These are phyloP conservation scores for Euphonia xanthogaster DNA, from an alignment of 2,797 vertebrate species.

Conservation along the genomic window DNA sequence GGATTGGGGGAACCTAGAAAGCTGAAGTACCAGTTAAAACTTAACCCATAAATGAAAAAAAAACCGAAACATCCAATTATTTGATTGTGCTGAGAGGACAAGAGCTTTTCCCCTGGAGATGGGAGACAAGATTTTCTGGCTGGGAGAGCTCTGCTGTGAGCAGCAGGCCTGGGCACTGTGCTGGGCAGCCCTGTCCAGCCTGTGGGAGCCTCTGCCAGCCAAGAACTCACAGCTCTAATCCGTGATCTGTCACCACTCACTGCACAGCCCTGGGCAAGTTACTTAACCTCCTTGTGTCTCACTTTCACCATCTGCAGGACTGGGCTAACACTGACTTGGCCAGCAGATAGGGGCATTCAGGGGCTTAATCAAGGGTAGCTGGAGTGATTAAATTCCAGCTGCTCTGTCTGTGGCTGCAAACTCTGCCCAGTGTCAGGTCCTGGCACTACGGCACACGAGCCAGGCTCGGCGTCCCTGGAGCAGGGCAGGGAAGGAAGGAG, in stretches of 20 bases:
- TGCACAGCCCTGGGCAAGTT: slow-evolving; percentile 49
- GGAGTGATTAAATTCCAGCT: slow-evolving; percentile 61
- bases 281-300: slow-evolving; percentile 43
- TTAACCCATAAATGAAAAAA: not conserved
- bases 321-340: slow-evolving; percentile 29
- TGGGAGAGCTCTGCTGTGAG: not conserved
- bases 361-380: slow-evolving; percentile 60
- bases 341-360: not conserved
- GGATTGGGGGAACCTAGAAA: not conserved
- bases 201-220: not conserved
- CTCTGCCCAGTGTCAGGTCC: not conserved
- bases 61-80: not conserved
- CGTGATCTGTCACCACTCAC: slow-evolving; percentile 25
- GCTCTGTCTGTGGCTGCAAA: not conserved
- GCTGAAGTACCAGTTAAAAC: not conserved
- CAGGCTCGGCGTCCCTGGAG: not conserved
- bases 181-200: not conserved
- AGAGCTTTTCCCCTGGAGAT: not conserved
- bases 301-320: slow-evolving; percentile 53
- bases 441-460: accelerated
- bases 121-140: not conserved
- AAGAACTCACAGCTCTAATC: not conserved
- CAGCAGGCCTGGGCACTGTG: not conserved
- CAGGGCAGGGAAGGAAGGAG: not conserved
- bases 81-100: not conserved